Conservation (phyloP, 2,888 invertebrate species). For the Volucella inflata region DNA sequence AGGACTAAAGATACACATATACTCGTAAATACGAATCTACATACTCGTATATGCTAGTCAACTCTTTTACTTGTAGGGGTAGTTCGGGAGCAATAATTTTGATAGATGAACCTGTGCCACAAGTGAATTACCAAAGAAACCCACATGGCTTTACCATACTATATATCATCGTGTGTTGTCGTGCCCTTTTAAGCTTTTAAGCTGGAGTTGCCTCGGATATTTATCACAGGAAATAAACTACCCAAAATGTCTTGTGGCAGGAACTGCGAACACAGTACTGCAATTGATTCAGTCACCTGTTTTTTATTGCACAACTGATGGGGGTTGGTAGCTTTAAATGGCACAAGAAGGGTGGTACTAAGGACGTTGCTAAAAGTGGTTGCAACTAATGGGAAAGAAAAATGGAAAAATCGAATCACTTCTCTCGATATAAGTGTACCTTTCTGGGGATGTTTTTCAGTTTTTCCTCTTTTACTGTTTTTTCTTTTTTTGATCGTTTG, state of each 20-base stretch:
- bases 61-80: background rate
- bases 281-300: constrained; percentile 53
- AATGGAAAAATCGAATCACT: constrained; percentile 43
- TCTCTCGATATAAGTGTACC: background rate
- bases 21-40: too few species aligned
- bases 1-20: constrained; percentile 40
- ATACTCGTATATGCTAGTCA: background rate
- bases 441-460: background rate
- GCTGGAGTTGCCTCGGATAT: constrained; percentile 26
- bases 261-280: background rate
- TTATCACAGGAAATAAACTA: constrained; percentile 49
- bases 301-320: constrained; percentile 33
- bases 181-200: constrained; percentile 10
- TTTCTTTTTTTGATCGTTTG: background rate
- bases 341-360: background rate
- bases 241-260: constrained; percentile 3
- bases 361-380: background rate
- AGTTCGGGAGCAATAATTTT: constrained; percentile 43
- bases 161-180: constrained; percentile 30
- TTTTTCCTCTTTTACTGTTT: too few species aligned
- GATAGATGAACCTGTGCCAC: constrained; percentile 48
- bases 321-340: background rate
- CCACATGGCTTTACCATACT: constrained; percentile 1
- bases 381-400: constrained; percentile 1
- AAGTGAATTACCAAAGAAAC: constrained; percentile 48